A percentile compares a stretch with the other conserved stretches of the same genome.
These are phyloP conservation scores for Phasianus colchicus DNA, from an alignment of 2,113 vertebrate genomes.

Conservation along the genomic window DNA sequence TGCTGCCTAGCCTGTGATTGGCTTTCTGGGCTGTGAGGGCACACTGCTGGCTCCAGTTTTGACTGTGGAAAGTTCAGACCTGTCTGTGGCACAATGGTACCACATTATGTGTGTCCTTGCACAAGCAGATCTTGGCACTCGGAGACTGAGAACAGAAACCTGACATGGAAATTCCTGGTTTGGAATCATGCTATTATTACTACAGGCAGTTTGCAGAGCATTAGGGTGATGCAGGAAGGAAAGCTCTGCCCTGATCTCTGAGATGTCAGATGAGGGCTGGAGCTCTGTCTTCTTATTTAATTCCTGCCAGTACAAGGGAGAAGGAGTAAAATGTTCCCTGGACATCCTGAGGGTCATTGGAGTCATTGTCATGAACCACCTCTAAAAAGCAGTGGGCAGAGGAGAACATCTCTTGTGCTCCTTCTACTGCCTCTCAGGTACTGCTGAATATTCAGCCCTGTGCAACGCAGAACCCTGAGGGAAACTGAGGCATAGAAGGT, in stretches of 20 bases:
- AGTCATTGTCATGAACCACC: not conserved
- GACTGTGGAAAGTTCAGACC: not conserved
- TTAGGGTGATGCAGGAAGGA: not conserved
- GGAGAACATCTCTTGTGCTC: not conserved
- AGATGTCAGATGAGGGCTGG: too few species aligned
- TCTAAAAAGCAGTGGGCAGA: not conserved
- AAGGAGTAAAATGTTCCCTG: not conserved
- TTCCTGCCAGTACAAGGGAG: not conserved
- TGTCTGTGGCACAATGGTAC: not conserved
- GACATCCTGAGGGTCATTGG: not conserved
- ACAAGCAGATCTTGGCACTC: not conserved
- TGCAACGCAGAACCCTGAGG: not conserved
- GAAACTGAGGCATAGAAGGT: not conserved
- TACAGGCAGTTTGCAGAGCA: not conserved
- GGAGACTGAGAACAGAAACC: not conserved
- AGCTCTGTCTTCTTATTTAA: not conserved
- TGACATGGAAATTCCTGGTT: not conserved
- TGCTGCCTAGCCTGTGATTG: too few species aligned
- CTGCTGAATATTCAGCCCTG: not conserved
- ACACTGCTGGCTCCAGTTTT: not conserved
- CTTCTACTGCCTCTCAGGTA: not conserved
- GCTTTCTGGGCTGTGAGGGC: too few species aligned
- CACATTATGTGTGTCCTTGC: not conserved
- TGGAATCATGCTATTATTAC: not conserved
- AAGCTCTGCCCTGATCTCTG: not conserved